Base-by-base conservation (phyloP, 2,113 vertebrate genomes). In the Fregata magnificens region DNA sequence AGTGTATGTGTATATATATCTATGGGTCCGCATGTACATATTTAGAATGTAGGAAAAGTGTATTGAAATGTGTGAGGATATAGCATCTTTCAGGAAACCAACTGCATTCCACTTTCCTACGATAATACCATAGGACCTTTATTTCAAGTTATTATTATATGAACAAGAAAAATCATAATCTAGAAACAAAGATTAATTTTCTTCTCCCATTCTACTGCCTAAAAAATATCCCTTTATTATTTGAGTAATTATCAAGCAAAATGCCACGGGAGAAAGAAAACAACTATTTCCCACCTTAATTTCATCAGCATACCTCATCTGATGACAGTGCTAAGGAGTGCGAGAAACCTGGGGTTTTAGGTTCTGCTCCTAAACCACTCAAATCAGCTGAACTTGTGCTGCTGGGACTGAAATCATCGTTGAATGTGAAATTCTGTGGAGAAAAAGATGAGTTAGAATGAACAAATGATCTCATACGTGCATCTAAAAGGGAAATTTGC, bases 361-460 rank as follows among this genome's bases (percentile, higher is more conserved):
- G 98, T 76, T 99, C 99, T 20, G 98, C 97, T 97, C 98, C 98
- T 85, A 99, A 95, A 38, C 99, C 99, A 2, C 99, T 99, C 97
- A 99, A 82, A 92, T 99, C 99, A 87, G 98, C 99, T 4, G 99
- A 99, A 95, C 99, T 99, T 78, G 98, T 98, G 94, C 99, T 99
- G 98, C 99, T 99, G 96, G 98, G 98, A 34, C 99, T 99, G 98
- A 99, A 98, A 93, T 99, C 99, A 61, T 99, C 99, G 0, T 96
- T 99, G 95, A 98, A 94, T 8, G 98, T 86, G 38, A 99, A 99
- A 77, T 98, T 99, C 99, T 99, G 97, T 16, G 80, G 90, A 97
- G 81, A 97, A 56, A 97, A 96, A 95, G 14, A 67, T 52, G 77
- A 71, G 25, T 34, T 7, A 38, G 84, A 50, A 84, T 98, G 71